Percentiles rank a stretch among this genome's conserved stretches.
Evolutionary conservation across 2,113 vertebrate genomes (phyloP).

Genomic region (Alexandromys fortis): DNA sequence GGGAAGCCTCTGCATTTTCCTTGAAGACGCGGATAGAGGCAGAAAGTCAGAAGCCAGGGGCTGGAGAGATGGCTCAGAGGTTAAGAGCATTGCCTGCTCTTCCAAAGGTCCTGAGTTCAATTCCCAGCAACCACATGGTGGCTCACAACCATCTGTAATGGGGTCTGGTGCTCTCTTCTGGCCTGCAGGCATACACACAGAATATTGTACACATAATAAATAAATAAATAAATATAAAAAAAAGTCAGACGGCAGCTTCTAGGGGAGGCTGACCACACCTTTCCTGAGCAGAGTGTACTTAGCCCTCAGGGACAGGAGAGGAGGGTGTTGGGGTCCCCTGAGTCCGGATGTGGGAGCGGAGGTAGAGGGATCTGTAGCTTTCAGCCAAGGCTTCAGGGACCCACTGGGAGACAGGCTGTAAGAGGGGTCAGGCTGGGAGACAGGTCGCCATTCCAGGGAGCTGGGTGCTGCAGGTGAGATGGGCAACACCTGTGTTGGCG

Average conservation of each 20-base stretch:
- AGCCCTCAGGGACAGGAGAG: neutral
- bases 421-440: neutral
- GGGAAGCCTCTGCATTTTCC: neutral
- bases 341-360: neutral
- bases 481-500: no score
- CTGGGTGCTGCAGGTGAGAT: neutral
- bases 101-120: no score
- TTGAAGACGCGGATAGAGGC: accelerated
- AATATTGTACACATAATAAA: no score
- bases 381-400: neutral
- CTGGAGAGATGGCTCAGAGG: no score
- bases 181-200: no score
- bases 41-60: neutral
- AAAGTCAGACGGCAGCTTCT: neutral
- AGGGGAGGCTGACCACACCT: neutral
- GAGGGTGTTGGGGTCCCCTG: neutral
- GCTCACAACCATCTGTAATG: no score
- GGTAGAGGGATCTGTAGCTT: neutral
- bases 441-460: neutral
- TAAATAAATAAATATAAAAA: no score
- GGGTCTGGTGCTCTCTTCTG: no score
- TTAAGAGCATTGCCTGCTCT: no score
- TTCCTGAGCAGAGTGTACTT: neutral
- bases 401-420: neutral
- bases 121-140: no score